phyloP scores from a whole-genome alignment of 2,797 vertebrate genomes.

The Amniataba percoides region DNA sequence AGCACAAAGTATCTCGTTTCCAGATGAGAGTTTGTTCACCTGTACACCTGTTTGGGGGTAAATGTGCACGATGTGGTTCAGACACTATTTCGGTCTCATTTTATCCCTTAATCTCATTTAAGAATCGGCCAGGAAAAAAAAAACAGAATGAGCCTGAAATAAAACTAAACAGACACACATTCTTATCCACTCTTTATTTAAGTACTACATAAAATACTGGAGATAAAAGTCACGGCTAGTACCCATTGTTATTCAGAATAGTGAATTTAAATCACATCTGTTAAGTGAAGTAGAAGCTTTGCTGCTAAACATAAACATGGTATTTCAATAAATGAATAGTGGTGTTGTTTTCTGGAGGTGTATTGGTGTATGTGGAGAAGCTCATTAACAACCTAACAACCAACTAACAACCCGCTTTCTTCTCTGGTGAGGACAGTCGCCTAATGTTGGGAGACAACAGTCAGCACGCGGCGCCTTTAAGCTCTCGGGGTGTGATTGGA shows the following conservation, averaged over 20 bases:
- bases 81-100: background rate
- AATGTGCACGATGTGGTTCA: background rate
- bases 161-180: too few species aligned
- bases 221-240: too few species aligned
- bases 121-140: too few species aligned
- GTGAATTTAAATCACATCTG: background rate
- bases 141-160: too few species aligned
- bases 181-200: too few species aligned
- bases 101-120: background rate
- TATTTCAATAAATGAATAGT: background rate
- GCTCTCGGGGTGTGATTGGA: slow-evolving; percentile 44
- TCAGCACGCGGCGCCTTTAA: slow-evolving; percentile 26
- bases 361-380: too few species aligned
- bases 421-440: background rate
- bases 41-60: background rate
- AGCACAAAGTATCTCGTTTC: background rate
- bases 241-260: too few species aligned
- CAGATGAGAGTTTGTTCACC: background rate
- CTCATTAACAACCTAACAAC: too few species aligned
- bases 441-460: slow-evolving; percentile 9
- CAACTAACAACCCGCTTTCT: background rate
- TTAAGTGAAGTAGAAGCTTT: background rate
- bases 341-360: background rate
- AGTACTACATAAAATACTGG: too few species aligned
- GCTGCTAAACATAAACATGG: background rate